phyloP scores from a whole-genome alignment of 2,888 invertebrate genomes.

The Cantharis lateralis region DNA sequence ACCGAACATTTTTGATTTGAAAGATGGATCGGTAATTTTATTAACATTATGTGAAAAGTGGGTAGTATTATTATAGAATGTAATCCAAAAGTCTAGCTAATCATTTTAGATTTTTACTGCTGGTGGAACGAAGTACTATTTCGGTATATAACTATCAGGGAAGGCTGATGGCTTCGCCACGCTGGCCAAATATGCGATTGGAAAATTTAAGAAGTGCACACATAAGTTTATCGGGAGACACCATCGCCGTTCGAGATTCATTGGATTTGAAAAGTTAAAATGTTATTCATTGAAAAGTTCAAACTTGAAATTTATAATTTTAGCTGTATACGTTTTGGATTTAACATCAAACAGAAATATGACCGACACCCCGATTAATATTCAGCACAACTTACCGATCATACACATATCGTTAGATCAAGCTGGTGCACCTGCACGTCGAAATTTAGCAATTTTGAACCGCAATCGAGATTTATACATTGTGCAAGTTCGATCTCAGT shows the following conservation, averaged over 20 bases:
- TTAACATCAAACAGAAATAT: conserved; percentile 76
- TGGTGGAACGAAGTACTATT: conserved; percentile 83
- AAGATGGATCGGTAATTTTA: conserved; percentile 82
- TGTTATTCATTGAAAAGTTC: neutral
- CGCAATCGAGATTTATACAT: conserved; percentile 86
- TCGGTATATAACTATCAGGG: conserved; percentile 95
- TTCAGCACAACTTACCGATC: conserved; percentile 80
- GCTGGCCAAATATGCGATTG: conserved; percentile 82
- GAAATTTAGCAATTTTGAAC: conserved; percentile 88
- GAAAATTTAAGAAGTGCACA: conserved; percentile 78
- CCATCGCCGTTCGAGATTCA: conserved; percentile 84
- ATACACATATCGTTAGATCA: conserved; percentile 83
- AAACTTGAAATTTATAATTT: neutral
- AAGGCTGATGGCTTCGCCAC: conserved; percentile 80
- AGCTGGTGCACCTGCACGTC: conserved; percentile 75
- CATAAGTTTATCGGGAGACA: conserved; percentile 84
- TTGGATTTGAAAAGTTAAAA: conserved; percentile 76
- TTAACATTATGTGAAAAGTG: conserved; percentile 77
- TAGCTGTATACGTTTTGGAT: conserved; percentile 85
- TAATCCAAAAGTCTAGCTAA: no score
- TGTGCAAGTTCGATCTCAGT: conserved; percentile 69
- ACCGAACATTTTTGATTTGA: conserved; percentile 91
- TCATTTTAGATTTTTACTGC: conserved; percentile 77
- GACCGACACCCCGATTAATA: conserved; percentile 72
- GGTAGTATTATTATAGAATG: no score